Base-by-base conservation (phyloP, 2,113 vertebrate genomes). In the Benitochromis conjunctus region DNA sequence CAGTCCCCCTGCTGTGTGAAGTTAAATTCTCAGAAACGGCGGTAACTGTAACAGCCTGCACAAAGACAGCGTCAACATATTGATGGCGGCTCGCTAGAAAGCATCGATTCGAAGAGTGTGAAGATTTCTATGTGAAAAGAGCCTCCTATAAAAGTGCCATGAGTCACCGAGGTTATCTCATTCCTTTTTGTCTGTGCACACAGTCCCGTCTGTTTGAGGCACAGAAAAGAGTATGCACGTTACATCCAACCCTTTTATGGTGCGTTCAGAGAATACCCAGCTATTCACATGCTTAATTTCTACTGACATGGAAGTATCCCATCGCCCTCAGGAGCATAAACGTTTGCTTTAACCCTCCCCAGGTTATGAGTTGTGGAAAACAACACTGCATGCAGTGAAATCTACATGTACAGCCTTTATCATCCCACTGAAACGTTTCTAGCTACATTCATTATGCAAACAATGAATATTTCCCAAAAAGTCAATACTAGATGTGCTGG, bases 51-150 rank as follows among this genome's bases (percentile, higher is more conserved):
- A 83, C 77, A 86, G 85, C 34, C 31, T 1, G 77, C 84, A 85
- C 82, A 91, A 84, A 89, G 87, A 88, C 38, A 80, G 80, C 57
- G 58, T 83, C 88, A 88, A 88, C 88, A 84, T 90, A 93, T 92
- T 56, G 84, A 93, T 62, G 57, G 76, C 4, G 53, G 81, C 79
- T 88, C 9, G 53, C 86, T 78, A 77, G 79, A 88, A 89, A 77
- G 82, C 82, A 93, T 90, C 79, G 94, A 94, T 94, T 91, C 3
- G 16, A 85, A 86, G 85, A 89, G 87, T 82, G 91, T 82, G 86
- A 93, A 92, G 91, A 90, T 87, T 85, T 90, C 66, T 85, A 89
- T 69, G 36, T 82, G 88, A 91, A 95, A 93, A 91, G 77, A 93
- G 86, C 82, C 54, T 91, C 86, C 43, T 78, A 29, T 90, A 80